Evolutionary conservation across 1,140 invertebrate species (phyloP).

Genomic region (Musca vetustissima): DNA sequence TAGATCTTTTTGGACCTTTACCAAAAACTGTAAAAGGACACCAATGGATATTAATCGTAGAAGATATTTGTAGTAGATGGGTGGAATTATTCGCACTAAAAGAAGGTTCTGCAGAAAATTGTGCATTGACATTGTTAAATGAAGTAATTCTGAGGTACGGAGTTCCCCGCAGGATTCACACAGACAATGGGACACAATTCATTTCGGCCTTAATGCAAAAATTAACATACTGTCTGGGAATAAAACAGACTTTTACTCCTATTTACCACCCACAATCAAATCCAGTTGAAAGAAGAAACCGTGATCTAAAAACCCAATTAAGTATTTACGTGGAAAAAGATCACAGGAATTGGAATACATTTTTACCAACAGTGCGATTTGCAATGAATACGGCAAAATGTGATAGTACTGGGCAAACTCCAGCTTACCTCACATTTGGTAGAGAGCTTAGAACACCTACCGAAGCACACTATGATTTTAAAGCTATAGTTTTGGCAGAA

Average conservation of each 20-base stretch:
- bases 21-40: constrained; percentile 31
- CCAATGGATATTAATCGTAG: constrained; percentile 25
- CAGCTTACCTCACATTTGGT: constrained; percentile 34
- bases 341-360: not conserved
- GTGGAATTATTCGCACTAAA: constrained; percentile 8
- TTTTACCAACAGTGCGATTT: constrained; percentile 33
- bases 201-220: constrained; percentile 45
- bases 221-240: constrained; percentile 37
- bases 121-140: constrained; percentile 5
- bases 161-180: constrained; percentile 16
- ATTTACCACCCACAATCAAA: constrained; percentile 52
- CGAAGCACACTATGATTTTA: not conserved
- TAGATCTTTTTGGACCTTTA: constrained; percentile 31
- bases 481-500: not conserved
- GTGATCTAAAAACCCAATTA: constrained; percentile 52
- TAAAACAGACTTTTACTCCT: constrained; percentile 47
- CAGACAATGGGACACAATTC: constrained; percentile 28
- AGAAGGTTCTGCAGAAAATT: constrained; percentile 12
- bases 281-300: constrained; percentile 53
- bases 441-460: constrained; percentile 6
- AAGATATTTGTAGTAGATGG: constrained; percentile 18
- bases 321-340: constrained; percentile 30
- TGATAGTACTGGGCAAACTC: constrained; percentile 28
- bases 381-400: constrained; percentile 23
- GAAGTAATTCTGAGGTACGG: constrained; percentile 23